A percentile compares a stretch with the other conserved stretches of the same genome.
phyloP scores from a whole-genome alignment of 2,113 vertebrate genomes.

The Gobio gobio region DNA sequence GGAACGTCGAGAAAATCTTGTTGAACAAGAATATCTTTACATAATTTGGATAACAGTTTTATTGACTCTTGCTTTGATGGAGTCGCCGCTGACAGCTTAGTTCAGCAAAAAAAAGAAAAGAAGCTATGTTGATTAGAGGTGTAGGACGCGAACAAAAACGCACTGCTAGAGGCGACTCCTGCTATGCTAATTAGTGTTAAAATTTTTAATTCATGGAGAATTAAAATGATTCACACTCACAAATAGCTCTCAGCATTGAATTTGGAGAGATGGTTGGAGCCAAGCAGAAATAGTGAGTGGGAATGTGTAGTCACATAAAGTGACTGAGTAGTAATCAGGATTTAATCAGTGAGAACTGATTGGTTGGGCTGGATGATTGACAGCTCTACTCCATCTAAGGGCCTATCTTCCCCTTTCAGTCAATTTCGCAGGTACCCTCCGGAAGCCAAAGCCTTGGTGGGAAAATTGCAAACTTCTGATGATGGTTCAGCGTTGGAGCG shows the following conservation, averaged over 20 bases:
- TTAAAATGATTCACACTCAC: constrained; percentile 19
- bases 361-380: constrained; percentile 32
- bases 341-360: constrained; percentile 25
- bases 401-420: constrained; percentile 10
- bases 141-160: background rate
- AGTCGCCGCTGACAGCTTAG: background rate
- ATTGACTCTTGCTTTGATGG: constrained; percentile 3
- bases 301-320: background rate
- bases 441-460: constrained; percentile 2
- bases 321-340: background rate
- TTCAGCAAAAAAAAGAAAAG: background rate
- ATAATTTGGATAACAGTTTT: constrained; percentile 6
- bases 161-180: background rate
- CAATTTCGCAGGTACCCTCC: background rate
- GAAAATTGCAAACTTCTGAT: constrained; percentile 26
- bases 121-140: background rate
- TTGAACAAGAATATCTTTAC: constrained; percentile 23
- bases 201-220: background rate
- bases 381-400: background rate
- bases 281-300: background rate
- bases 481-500: background rate
- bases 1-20: background rate
- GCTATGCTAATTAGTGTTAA: constrained; percentile 13
- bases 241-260: background rate
- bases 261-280: background rate